A percentile compares a stretch with the other conserved stretches of the same genome.
Evolutionary conservation across 2,888 invertebrate genomes (phyloP).

Genomic region (Catocala nupta): DNA sequence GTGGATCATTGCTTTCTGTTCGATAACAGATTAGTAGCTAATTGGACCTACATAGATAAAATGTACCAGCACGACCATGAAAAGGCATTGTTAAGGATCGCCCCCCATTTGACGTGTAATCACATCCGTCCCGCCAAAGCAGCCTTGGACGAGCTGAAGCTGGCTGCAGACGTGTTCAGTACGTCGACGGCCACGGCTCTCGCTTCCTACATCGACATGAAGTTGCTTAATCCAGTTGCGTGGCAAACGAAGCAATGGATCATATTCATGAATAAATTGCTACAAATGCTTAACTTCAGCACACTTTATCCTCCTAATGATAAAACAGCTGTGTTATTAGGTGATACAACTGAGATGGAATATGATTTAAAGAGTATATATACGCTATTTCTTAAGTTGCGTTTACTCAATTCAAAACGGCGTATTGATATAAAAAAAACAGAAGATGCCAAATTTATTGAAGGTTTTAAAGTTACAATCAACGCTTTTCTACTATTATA

Average conservation of each 20-base stretch:
- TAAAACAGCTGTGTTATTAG: constrained; percentile 9
- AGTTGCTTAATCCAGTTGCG: constrained; percentile 29
- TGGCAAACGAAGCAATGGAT: constrained; percentile 42
- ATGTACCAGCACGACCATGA: constrained; percentile 39
- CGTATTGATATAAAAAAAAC: constrained; percentile 1
- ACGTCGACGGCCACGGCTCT: constrained; percentile 45
- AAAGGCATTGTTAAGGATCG: constrained; percentile 24
- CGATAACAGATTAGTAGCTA: constrained; percentile 13
- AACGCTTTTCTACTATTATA: constrained; percentile 24
- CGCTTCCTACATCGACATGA: constrained; percentile 30
- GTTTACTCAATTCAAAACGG: constrained; percentile 5
- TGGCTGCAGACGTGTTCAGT: constrained; percentile 39
- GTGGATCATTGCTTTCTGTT: constrained; percentile 16
- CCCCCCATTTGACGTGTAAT: constrained; percentile 35
- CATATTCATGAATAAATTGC: constrained; percentile 36
- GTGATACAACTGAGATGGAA: constrained; percentile 18
- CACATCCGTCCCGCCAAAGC: constrained; percentile 35
- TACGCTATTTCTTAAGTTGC: constrained; percentile 20
- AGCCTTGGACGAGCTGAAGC: constrained; percentile 23
- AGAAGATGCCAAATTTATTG: constrained; percentile 13
- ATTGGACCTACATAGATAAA: constrained; percentile 40
- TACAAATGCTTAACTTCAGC: constrained; percentile 33
- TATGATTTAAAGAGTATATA: constrained; percentile 20
- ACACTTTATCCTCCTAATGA: neutral
- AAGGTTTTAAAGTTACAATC: constrained; percentile 24